Conservation (phyloP, 2,888 invertebrate genomes). For the Troides aeacus region DNA sequence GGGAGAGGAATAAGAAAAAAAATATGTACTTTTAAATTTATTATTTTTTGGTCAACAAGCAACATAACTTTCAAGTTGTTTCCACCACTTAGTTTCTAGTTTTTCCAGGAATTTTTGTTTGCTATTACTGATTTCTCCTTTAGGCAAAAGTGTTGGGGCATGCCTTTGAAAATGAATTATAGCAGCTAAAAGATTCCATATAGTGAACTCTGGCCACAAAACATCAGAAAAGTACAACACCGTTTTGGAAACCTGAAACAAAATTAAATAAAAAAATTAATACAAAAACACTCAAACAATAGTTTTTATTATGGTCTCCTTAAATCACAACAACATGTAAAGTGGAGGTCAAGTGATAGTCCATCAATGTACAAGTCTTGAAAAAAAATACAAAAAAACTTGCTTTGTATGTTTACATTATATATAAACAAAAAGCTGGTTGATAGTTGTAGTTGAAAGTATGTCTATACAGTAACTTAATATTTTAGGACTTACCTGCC, state of each 20-base stretch:
- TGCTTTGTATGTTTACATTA: too few relatives aligned
- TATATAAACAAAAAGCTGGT: too few relatives aligned
- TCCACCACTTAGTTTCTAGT: slow-evolving; percentile 60
- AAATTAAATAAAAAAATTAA: not conserved
- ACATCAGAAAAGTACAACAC: slow-evolving; percentile 93
- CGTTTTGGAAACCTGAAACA: slow-evolving; percentile 84
- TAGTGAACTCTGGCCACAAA: slow-evolving; percentile 97
- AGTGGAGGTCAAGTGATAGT: too few relatives aligned
- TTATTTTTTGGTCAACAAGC: slow-evolving; percentile 37
- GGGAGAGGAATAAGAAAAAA: too few relatives aligned
- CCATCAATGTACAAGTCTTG: too few relatives aligned
- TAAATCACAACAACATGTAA: too few relatives aligned
- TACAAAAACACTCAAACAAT: not conserved
- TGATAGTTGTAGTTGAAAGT: too few relatives aligned
- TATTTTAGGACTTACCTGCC: slow-evolving; percentile 85
- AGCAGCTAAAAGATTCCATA: slow-evolving; percentile 93
- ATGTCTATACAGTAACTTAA: not conserved
- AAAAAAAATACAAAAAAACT: too few relatives aligned
- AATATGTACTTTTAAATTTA: not conserved
- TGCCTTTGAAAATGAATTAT: slow-evolving; percentile 92
- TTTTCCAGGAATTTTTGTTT: slow-evolving; percentile 64
- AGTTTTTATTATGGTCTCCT: too few relatives aligned
- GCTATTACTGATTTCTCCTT: slow-evolving; percentile 38
- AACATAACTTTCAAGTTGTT: slow-evolving; percentile 54
- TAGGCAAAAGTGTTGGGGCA: slow-evolving; percentile 45